phyloP scores from a whole-genome alignment of 2,888 invertebrate species.

The Eledona agricola region DNA sequence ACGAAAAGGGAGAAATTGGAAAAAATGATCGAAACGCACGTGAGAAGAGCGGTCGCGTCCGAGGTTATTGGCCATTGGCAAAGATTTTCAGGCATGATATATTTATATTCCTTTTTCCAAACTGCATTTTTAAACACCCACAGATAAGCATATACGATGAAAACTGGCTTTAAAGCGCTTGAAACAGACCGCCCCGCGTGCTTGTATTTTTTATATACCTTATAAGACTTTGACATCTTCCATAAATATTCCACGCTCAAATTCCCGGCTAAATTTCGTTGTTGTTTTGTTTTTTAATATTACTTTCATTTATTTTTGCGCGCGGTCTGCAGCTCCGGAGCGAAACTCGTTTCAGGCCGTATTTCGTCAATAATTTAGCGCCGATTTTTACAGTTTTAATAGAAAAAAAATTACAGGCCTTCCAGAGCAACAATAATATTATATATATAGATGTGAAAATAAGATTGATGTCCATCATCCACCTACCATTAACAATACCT shows the following conservation, averaged over 20 bases:
- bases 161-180: constrained; percentile 38
- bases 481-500: too few species aligned
- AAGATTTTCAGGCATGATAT: constrained; percentile 53
- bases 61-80: constrained; percentile 48
- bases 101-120: constrained; percentile 49
- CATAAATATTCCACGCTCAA: constrained; percentile 42
- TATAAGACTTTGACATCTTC: constrained; percentile 41
- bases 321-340: background rate
- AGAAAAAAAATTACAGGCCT: too few species aligned
- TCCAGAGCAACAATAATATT: too few species aligned
- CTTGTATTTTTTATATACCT: constrained; percentile 39
- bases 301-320: background rate
- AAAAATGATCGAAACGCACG: constrained; percentile 6
- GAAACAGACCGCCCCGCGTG: constrained; percentile 41
- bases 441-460: too few species aligned
- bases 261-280: constrained; percentile 33
- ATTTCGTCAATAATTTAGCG: too few species aligned
- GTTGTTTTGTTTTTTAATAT: constrained; percentile 11
- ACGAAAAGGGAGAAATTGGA: background rate
- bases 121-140: constrained; percentile 53
- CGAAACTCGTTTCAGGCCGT: background rate
- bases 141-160: constrained; percentile 47
- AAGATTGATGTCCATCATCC: too few species aligned
- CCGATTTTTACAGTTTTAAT: too few species aligned
- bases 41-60: constrained; percentile 11